These are phyloP conservation scores for Orientallactaga bullata DNA, from an alignment of 2,113 vertebrate species.

Conservation along the genomic window DNA sequence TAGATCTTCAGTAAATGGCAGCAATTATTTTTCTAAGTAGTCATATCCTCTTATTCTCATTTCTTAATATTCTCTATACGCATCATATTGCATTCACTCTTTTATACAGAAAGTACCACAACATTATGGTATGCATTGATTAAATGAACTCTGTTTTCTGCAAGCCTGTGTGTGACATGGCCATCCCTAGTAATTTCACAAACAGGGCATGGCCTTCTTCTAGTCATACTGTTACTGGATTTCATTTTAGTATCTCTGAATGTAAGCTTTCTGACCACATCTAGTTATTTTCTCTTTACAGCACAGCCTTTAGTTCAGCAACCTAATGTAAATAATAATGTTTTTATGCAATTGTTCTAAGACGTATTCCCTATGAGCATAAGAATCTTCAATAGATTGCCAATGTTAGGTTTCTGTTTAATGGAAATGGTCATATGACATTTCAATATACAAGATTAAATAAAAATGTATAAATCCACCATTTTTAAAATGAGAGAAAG, in stretches of 20 bases:
- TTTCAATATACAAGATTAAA: constrained; percentile 41
- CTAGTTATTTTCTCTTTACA: constrained; percentile 50
- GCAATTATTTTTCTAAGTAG: not conserved
- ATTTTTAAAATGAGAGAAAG: constrained; percentile 3
- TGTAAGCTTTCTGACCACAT: constrained; percentile 24
- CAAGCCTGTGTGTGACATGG: not conserved
- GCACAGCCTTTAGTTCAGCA: not conserved
- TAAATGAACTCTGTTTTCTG: constrained; percentile 25
- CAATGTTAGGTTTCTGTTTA: constrained; percentile 32
- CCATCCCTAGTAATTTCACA: constrained; percentile 35
- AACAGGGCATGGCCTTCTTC: not conserved
- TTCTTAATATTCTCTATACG: not conserved
- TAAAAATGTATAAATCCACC: constrained; percentile 7
- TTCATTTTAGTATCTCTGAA: constrained; percentile 5
- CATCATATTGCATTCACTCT: not conserved
- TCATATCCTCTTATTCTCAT: not conserved
- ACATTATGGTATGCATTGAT: not conserved
- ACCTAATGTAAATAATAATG: constrained; percentile 31
- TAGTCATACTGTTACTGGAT: not conserved
- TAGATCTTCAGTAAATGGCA: not conserved
- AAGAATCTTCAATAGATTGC: constrained; percentile 31
- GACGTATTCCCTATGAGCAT: not conserved
- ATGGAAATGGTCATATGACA: constrained; percentile 6
- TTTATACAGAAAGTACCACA: not conserved
- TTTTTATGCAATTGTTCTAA: constrained; percentile 23